Percentiles rank a stretch among this genome's conserved stretches.
These are phyloP conservation scores for Morone chrysops DNA, from an alignment of 2,113 vertebrate species.

Conservation along the genomic window DNA sequence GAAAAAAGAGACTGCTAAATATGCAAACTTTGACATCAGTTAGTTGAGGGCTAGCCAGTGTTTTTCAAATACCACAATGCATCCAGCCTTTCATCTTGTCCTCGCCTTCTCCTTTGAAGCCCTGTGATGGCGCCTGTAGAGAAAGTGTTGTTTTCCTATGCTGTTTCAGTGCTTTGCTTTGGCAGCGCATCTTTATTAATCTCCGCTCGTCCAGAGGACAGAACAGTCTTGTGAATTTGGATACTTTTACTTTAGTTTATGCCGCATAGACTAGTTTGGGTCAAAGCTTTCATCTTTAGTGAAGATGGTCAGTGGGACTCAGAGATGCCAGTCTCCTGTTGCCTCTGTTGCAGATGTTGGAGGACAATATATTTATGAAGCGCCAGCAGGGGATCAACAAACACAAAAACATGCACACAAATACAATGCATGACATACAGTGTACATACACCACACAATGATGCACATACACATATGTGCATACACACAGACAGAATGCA, in stretches of 20 bases:
- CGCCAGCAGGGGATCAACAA: constrained; percentile 26
- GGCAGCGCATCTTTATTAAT: constrained; percentile 60
- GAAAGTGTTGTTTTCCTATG: constrained; percentile 70
- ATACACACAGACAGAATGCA: constrained; percentile 2
- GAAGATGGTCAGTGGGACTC: constrained; percentile 57
- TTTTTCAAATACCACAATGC: constrained; percentile 51
- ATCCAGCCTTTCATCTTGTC: constrained; percentile 63
- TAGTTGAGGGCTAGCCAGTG: constrained; percentile 38
- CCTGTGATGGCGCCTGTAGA: constrained; percentile 44
- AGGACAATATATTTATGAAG: constrained; percentile 59
- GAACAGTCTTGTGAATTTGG: constrained; percentile 47
- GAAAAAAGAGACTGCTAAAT: constrained; percentile 32
- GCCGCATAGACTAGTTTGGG: constrained; percentile 16
- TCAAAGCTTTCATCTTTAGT: constrained; percentile 62
- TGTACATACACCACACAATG: background rate
- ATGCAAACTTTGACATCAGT: constrained; percentile 42
- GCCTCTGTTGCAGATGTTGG: constrained; percentile 36
- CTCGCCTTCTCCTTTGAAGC: constrained; percentile 66
- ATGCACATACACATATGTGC: background rate
- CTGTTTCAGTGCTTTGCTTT: constrained; percentile 65
- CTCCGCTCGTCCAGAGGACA: constrained; percentile 44
- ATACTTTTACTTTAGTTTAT: constrained; percentile 36
- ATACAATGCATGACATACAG: background rate
- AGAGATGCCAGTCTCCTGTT: constrained; percentile 41
- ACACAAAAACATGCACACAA: constrained; percentile 15